Base-by-base conservation (phyloP, 2,113 vertebrate genomes). In the Lota lota region DNA sequence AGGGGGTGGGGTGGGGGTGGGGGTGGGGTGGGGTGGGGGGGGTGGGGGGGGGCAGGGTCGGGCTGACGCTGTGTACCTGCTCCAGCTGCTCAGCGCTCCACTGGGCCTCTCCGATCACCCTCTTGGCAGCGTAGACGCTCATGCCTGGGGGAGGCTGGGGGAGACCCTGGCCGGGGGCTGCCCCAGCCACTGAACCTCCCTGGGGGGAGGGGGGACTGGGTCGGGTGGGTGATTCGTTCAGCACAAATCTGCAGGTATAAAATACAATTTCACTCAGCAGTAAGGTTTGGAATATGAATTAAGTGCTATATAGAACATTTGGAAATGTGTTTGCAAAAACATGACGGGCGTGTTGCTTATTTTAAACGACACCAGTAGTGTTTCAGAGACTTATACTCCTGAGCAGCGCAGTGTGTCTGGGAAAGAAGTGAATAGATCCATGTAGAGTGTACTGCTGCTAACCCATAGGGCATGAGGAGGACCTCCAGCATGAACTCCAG, bases 391-490 rank as follows among this genome's bases (percentile, higher is more conserved):
- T 7, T 33, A 33, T 33, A 33, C 7, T 33, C 28, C 28, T 33
- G 28, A 33, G 7, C 28, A 4, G 28, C 7, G 28, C 28, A 33
- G 28, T 33, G 28, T 4, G 28, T 33, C 28, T 33, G 3, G 28
- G 28, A 33, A 3, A 33, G 28, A n/a, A n/a, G n/a, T n/a, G 40
- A 47, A 47, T 47, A 47, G 10, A 47, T 47, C 40, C 40, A 47
- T 47, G 10, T 47, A 47, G 40, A 64, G 58, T 17, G 47, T 1
- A 8, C 51, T 56, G 15, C 12, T 74, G 73, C 94, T 87, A 86
- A 99, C 97, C 97, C 97, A 58, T 99, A 99, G 91, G 97, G 97
- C 97, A 99, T 99, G 79, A 99, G 92, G 74, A 99, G 93, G 79
- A 99, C 96, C 82, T 99, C 97, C 67, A 99, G 90, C 97, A 99